Base-by-base conservation (phyloP, 2,113 vertebrate species). In the Balaeniceps rex region DNA sequence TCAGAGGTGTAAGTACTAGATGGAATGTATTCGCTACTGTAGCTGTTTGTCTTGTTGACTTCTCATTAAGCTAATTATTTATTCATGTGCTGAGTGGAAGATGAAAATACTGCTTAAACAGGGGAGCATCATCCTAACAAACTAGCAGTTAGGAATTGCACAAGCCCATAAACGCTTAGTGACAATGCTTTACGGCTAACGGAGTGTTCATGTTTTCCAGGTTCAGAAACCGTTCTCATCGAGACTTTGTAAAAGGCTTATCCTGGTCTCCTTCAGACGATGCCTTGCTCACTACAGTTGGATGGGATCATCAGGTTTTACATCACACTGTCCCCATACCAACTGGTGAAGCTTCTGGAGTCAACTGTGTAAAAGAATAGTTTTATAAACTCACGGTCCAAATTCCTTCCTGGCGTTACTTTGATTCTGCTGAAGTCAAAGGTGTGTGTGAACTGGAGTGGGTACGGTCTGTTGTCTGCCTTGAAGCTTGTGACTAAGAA, bases 291-390 rank as follows among this genome's bases (percentile, higher is more conserved):
- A 99, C 99, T 10, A 99, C 99, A 4, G 98, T 99, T 52, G 99
- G 99, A 88, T 99, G 99, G 99, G 99, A 99, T 97, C 99, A 99
- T 91, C 98, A 99, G 71, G 99, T 99, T 92, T 98, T 99, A 66
- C 99, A 99, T 96, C 99, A 99, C 96, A 96, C 95, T 9, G 92
- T 99, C 57, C 97, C 95, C 25, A 21, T 88, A 25, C 97, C 98
- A 33, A 92, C 94, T 63, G 96, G 93, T 51, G 80, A 97, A 81
- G 81, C 92, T 77, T 84, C 97, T 83, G 96, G 81, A 93, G 88
- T 94, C 47, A 96, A 98, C 77, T 97, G 87, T 95, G 95, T 96
- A 58, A 96, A 96, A 12, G 97, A 98, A 89, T 98, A 98, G 96
- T 95, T 88, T 95, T 93, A 96, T 91, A 95, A 95, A 96, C 75